Evolutionary conservation across 1,140 invertebrate genomes (phyloP), one percentile per base, ranked within the genome.

Genomic region (Drosophila pseudoananassae): DNA sequence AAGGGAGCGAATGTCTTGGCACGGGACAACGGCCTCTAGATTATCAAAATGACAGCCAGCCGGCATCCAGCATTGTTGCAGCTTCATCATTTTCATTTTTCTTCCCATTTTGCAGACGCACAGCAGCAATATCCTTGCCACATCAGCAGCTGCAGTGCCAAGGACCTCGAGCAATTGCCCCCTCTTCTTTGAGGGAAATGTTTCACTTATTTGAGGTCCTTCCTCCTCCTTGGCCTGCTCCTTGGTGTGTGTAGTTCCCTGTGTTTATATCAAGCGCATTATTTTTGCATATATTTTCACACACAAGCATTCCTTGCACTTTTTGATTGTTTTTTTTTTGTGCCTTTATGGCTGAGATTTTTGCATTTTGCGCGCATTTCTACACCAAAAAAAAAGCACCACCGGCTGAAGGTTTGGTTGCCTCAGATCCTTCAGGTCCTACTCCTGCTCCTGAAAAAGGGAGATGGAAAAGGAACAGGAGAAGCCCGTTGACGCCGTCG

Each of bases 301-400:
- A 78, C 43, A 73, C 70, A 49, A 69, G 45, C 29, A 6, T 46
- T 68, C 57, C 83, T 72, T 87, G 82, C 82, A 87, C 69, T 85
- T 85, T 85, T 87, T 60, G 82, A 73, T 76, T 69, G 60, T 55
- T 68, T 68, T 12, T 66, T 76, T 73, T 46, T 64, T 51, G 68
- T 58, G 57, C 33, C 33, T 55, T 29, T 71, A 50, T 60, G 68
- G 45, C 66, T 46, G 68, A 88, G 83, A 88, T 88, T 88, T 87
- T 88, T 88, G 83, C 83, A 88, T 88, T 69, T 88, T 88, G 83
- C 83, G 83, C 83, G 83, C 83, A 88, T 88, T 88, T 88, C 78
- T 79, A 78, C 82, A 53, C 23, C 23, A 58, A 68, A 74, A 55
- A 55, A 73, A 82, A 82, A 87, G 78, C 82, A 87, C 82, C 82